Evolutionary conservation across 1,140 invertebrate species (phyloP).

Genomic region (Apis laboriosa): DNA sequence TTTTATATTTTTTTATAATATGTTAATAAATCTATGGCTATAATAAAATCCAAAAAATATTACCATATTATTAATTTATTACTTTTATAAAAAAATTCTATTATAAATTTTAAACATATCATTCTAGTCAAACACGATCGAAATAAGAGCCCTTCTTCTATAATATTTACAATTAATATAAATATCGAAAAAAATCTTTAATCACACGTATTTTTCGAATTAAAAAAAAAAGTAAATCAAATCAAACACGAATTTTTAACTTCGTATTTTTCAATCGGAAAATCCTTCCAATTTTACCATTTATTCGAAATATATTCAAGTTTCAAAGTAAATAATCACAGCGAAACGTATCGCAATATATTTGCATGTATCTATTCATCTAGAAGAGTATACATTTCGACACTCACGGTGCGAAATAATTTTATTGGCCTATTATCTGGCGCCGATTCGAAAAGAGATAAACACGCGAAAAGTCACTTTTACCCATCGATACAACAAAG

Average conservation of each 20-base stretch:
- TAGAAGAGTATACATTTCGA: neutral
- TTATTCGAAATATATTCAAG: too few relatives aligned
- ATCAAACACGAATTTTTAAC: too few relatives aligned
- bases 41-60: too few relatives aligned
- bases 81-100: neutral
- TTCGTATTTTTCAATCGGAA: too few relatives aligned
- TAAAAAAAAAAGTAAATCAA: too few relatives aligned
- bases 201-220: too few relatives aligned
- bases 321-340: neutral
- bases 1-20: too few relatives aligned
- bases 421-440: neutral
- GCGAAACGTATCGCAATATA: neutral
- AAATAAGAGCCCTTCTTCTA: constrained; percentile 32
- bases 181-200: too few relatives aligned
- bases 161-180: neutral
- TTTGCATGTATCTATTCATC: neutral
- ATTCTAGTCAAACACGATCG: neutral
- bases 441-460: neutral
- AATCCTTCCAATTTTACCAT: too few relatives aligned
- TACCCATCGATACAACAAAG: neutral
- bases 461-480: neutral
- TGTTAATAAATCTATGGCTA: too few relatives aligned
- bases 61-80: neutral
- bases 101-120: neutral
- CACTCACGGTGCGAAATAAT: neutral